phyloP scores from a whole-genome alignment of 1,140 invertebrate genomes.

The Drosophila azteca region DNA sequence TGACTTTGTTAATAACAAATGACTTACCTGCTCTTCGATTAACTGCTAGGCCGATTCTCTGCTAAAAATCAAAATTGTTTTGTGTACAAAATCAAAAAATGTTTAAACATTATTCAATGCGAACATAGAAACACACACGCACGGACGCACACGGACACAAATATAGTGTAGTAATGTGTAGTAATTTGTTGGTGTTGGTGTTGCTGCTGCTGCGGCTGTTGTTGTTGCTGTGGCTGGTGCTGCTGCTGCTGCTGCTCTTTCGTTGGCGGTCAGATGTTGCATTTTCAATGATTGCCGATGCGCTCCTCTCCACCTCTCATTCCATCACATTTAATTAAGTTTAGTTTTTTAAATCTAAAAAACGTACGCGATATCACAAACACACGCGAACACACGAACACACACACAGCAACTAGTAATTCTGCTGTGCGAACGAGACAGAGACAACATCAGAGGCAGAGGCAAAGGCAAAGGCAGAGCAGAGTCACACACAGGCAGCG shows the following conservation, averaged over 20 bases:
- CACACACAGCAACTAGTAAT: conserved; percentile 79
- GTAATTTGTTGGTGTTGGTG: conserved; percentile 43
- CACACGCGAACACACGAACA: conserved; percentile 40
- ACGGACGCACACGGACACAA: conserved; percentile 35
- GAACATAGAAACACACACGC: conserved; percentile 55
- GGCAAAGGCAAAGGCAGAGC: no score
- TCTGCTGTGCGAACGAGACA: conserved; percentile 60
- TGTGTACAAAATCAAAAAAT: conserved; percentile 50
- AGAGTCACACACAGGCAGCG: conserved; percentile 50
- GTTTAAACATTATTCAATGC: conserved; percentile 76
- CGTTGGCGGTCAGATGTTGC: conserved; percentile 34
- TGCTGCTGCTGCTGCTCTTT: conserved; percentile 44
- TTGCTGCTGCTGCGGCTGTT: conserved; percentile 46
- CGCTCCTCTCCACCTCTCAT: conserved; percentile 1
- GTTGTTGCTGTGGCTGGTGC: conserved; percentile 41
- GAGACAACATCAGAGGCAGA: conserved; percentile 21
- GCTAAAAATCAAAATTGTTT: conserved; percentile 15
- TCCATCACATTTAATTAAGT: conserved; percentile 38
- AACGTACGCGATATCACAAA: conserved; percentile 63
- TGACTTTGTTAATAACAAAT: conserved; percentile 62
- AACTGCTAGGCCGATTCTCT: conserved; percentile 16
- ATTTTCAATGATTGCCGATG: conserved; percentile 30
- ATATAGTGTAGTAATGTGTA: conserved; percentile 42
- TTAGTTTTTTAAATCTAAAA: conserved; percentile 51
- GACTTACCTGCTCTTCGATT: conserved; percentile 60